phyloP scores from a whole-genome alignment of 1,140 invertebrate genomes.

The Steinernema khuongi region DNA sequence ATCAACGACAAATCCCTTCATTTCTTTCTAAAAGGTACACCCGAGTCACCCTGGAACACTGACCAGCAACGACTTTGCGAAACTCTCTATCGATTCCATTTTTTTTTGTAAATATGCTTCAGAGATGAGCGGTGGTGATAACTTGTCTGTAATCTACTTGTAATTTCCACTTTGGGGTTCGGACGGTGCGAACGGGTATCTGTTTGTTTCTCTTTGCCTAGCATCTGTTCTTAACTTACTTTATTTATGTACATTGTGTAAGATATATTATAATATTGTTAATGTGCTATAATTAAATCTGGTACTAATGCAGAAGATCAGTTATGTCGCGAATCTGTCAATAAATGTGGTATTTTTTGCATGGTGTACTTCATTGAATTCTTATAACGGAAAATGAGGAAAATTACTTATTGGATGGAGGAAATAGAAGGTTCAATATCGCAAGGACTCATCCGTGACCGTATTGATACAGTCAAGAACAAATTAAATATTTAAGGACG shows the following conservation, averaged over 20 bases:
- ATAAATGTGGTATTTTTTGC: not conserved
- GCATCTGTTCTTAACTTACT: not conserved
- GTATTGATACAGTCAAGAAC: no score
- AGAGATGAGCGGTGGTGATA: not conserved
- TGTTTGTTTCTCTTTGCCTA: not conserved
- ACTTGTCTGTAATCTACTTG: constrained; percentile 6
- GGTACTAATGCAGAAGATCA: no score
- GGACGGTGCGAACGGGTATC: constrained; percentile 11
- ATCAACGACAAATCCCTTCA: not conserved
- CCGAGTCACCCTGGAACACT: not conserved
- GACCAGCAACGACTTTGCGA: not conserved
- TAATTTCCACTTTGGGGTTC: not conserved
- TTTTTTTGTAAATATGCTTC: not conserved
- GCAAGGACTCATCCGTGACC: no score
- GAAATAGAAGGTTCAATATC: no score
- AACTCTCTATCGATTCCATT: not conserved
- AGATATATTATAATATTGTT: not conserved
- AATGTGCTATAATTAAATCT: no score
- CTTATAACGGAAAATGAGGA: no score
- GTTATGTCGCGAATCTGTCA: not conserved
- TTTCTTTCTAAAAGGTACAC: not conserved
- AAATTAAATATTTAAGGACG: no score
- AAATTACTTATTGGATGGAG: no score
- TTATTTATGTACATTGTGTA: constrained; percentile 11
- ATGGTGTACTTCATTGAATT: no score